Conservation (phyloP, 2,888 invertebrate genomes). For the Cephus pygmeus region DNA sequence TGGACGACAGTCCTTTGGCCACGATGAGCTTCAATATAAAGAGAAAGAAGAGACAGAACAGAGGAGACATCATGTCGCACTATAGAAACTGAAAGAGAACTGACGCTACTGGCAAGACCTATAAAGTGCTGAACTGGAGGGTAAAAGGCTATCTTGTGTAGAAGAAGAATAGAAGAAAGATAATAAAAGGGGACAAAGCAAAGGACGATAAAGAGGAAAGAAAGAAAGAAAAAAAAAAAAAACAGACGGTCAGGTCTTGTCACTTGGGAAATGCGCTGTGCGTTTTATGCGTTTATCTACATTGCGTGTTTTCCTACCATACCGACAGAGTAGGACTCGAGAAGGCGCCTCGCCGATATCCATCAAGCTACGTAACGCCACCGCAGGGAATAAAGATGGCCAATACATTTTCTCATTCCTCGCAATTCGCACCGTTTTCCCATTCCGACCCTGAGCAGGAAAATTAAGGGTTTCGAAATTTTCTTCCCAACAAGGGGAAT, state of each 20-base stretch:
- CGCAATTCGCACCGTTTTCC: constrained; percentile 32
- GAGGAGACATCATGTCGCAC: not conserved
- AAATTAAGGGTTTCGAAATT: not conserved
- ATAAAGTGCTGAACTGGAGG: not conserved
- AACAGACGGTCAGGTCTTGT: not conserved
- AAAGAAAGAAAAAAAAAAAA: not conserved
- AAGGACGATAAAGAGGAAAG: not conserved
- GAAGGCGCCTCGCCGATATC: not conserved
- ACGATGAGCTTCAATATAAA: not conserved
- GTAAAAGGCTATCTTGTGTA: not conserved
- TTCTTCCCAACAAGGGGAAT: not conserved
- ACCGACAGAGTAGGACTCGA: not conserved
- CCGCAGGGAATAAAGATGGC: constrained; percentile 31
- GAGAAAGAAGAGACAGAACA: not conserved
- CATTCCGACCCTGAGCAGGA: not conserved
- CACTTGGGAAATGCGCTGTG: not conserved
- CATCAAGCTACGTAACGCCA: constrained; percentile 27
- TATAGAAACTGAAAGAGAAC: not conserved
- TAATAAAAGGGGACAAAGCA: not conserved
- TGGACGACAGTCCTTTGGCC: not conserved
- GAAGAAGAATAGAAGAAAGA: not conserved
- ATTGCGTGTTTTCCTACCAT: constrained; percentile 11
- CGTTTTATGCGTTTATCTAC: not conserved
- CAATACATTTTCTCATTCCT: constrained; percentile 22
- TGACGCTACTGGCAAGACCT: not conserved